Base-by-base conservation (phyloP, 2,113 vertebrate genomes). In the Scophthalmus maximus region DNA sequence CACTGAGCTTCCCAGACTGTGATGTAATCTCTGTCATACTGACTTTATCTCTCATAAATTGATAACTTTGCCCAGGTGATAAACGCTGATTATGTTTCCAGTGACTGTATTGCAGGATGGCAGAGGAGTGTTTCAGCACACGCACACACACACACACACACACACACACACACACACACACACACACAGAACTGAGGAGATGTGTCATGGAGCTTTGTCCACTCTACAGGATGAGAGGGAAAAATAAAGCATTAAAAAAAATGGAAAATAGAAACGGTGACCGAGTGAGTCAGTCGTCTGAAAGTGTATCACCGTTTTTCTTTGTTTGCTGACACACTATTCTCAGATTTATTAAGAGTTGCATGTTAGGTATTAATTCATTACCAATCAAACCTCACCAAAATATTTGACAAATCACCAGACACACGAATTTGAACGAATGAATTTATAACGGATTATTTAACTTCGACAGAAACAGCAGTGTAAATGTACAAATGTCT, bases 171-270 rank as follows among this genome's bases (percentile, higher is more conserved):
- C n/a, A n/a, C n/a, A n/a, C n/a, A n/a, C n/a, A n/a, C n/a, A n/a
- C n/a, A n/a, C n/a, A 42, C 18, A 6, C 29, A 59, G 25, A 38
- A 46, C n/a, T 73, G 51, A 42, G 32, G 38, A 51, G 4, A 57
- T 47, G 46, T 73, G 56, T 74, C 80, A 64, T 50, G 62, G 81
- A 78, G 58, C 27, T 46, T 69, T 82, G 78, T 82, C 78, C 61
- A 80, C 77, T 92, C 76, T 88, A 83, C 86, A 89, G 88, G 73
- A 88, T 58, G 38, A 86, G 76, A n/a, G 76, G 44, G 63, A 82
- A 29, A 91, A 79, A 77, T 79, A 86, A 90, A 92, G 34, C 47
- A 70, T 47, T 67, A 83, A 84, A 87, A 86, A 34, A 49, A n/a
- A n/a, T n/a, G 32, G 27, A 70, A 83, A 86, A 73, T 47, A 23